Conservation (phyloP, 2,113 vertebrate species). For the Sceloporus tristichus region DNA sequence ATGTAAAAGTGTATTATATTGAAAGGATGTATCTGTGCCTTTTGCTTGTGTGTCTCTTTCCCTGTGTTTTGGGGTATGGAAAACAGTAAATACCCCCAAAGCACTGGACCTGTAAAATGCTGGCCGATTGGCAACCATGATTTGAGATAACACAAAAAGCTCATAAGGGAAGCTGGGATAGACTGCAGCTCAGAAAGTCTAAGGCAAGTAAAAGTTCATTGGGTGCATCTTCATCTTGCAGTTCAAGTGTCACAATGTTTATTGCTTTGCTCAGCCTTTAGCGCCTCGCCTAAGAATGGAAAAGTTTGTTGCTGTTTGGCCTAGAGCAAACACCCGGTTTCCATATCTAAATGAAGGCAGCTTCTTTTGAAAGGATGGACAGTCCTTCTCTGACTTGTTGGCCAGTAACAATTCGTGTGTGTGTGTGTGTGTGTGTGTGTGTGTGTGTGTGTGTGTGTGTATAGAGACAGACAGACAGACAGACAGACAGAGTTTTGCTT, state of each 20-base stretch:
- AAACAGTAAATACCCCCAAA: background rate
- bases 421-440: background rate
- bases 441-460: background rate
- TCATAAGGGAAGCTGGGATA: background rate
- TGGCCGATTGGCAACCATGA: background rate
- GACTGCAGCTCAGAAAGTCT: background rate
- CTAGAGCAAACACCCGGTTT: constrained; percentile 65
- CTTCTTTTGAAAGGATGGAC: constrained; percentile 70
- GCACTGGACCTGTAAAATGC: background rate
- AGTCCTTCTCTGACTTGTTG: constrained; percentile 56
- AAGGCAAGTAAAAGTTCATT: background rate
- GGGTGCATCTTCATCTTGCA: background rate
- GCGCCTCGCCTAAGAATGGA: constrained; percentile 57
- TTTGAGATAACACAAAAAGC: background rate
- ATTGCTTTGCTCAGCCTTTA: constrained; percentile 69
- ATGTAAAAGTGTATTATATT: background rate
- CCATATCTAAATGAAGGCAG: constrained; percentile 61
- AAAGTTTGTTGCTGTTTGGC: constrained; percentile 67
- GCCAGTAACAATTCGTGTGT: background rate
- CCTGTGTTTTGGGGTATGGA: no score
- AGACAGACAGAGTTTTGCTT: background rate
- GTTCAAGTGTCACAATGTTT: constrained; percentile 65
- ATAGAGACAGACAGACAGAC: no score
- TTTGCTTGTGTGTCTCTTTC: background rate
- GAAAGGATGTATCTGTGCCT: background rate